Base-by-base conservation (phyloP, 53 echinoderm and acorn worm species). In the Echinarachnius parma region DNA sequence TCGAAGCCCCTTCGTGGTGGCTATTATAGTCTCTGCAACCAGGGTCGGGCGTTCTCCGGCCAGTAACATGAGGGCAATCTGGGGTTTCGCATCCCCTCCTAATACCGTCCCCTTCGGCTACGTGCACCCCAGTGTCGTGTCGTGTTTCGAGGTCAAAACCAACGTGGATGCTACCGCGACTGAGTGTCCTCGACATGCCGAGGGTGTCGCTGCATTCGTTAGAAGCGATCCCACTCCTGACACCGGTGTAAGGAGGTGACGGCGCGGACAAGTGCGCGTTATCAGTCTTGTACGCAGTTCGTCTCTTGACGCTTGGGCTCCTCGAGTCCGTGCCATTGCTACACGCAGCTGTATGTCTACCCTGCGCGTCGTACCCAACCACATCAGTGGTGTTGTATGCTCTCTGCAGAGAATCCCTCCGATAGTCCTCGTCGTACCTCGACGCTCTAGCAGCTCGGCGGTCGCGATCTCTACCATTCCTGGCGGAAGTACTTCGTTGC, bases 141-240 rank as follows among this genome's bases (percentile, higher is more conserved):
- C 57, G 44, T 8, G 55, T 72, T 44, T 72, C 74, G 0, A 72
- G 74, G 44, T 72, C 74, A 20, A 54, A 57, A 28, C 57, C 74
- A 0, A 72, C 68, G 24, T 53, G 68, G 23, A 68, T 68, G 68
- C 68, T 68, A 23, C 68, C 68, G 4, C 68, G 68, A 48, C 68
- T 68, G 21, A 68, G 34, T 13, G 68, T 68, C 31, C 68, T 49
- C 4, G 68, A 68, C 9, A 52, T 52, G 26, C 50, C 48, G 18
- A 19, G 52, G 19, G 25, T 65, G 10, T 49, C 50, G 31, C n/a
- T n/a, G n/a, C n/a, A n/a, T n/a, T n/a, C 39, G 39, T 7, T 39
- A 46, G 23, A 13, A 2, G 53, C 11, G 3, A 34, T 68, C 31
- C 68, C 68, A 68, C 68, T 68, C 49, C 49, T 68, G 68, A 19